Evolutionary conservation across 2,888 invertebrate species (phyloP).

Genomic region (Caenorhabditis angaria): DNA sequence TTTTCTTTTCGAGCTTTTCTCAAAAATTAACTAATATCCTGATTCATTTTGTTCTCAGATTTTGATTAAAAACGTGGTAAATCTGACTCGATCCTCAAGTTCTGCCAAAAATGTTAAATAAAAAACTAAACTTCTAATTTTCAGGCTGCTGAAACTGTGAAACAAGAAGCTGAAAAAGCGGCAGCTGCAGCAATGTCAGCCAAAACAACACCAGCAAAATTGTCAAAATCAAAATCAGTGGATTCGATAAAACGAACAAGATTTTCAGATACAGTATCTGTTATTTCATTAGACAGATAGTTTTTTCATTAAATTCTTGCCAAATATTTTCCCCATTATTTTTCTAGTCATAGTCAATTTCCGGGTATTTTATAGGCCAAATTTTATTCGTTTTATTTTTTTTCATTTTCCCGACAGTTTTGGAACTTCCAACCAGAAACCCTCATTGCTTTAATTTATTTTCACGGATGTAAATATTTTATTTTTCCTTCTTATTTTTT

Average conservation of each 20-base stretch:
- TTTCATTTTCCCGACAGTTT: background rate
- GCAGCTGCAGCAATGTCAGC: conserved; percentile 15
- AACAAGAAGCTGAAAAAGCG: conserved; percentile 28
- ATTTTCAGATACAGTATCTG: conserved; percentile 57
- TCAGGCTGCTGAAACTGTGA: conserved; percentile 34
- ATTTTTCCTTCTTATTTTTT: no score
- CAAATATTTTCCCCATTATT: background rate
- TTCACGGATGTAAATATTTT: conserved; percentile 3
- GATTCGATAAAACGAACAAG: conserved; percentile 52
- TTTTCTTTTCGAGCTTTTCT: background rate
- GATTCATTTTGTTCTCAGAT: background rate
- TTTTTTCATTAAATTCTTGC: background rate
- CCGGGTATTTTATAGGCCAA: background rate
- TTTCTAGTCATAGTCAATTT: background rate
- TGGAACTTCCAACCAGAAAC: background rate
- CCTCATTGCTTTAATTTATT: background rate
- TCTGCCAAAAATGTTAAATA: background rate
- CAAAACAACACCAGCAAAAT: conserved; percentile 15
- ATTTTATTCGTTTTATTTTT: background rate
- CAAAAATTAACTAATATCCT: background rate
- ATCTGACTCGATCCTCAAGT: background rate
- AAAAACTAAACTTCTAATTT: background rate
- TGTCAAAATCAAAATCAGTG: conserved; percentile 38
- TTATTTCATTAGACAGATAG: conserved; percentile 43
- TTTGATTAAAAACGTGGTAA: background rate